Evolutionary conservation across 1,140 invertebrate genomes (phyloP).

Genomic region (Tribolium castaneum): DNA sequence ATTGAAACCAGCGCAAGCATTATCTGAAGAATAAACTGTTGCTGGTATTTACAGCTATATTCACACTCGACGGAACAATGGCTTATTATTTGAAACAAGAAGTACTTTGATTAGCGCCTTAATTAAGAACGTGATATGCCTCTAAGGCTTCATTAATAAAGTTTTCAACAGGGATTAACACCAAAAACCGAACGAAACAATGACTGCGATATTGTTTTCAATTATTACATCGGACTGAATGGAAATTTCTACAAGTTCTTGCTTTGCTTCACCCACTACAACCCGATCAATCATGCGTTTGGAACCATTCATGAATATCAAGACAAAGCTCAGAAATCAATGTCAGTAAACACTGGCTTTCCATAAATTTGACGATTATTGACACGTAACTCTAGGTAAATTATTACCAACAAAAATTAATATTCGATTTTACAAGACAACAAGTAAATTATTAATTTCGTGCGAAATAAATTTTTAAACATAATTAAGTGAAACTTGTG

Average conservation of each 20-base stretch:
- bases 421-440: too few species aligned
- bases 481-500: neutral
- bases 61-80: neutral
- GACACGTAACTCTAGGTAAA: neutral
- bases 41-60: neutral
- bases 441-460: too few species aligned
- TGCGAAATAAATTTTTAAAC: neutral
- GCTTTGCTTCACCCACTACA: too few species aligned
- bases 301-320: neutral
- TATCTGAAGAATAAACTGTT: slow-evolving; percentile 4
- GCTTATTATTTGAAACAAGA: slow-evolving; percentile 21
- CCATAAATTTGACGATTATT: slow-evolving; percentile 7
- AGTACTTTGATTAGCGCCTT: slow-evolving; percentile 10
- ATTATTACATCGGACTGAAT: neutral
- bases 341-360: neutral
- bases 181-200: neutral
- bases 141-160: neutral
- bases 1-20: neutral
- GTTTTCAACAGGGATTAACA: neutral
- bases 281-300: too few species aligned
- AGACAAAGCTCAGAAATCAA: slow-evolving; percentile 5
- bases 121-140: neutral
- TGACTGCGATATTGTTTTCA: neutral
- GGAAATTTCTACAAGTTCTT: too few species aligned
- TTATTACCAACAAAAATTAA: neutral